Conservation (phyloP, 2,113 vertebrate species). For the Acrocephalus kingi region DNA sequence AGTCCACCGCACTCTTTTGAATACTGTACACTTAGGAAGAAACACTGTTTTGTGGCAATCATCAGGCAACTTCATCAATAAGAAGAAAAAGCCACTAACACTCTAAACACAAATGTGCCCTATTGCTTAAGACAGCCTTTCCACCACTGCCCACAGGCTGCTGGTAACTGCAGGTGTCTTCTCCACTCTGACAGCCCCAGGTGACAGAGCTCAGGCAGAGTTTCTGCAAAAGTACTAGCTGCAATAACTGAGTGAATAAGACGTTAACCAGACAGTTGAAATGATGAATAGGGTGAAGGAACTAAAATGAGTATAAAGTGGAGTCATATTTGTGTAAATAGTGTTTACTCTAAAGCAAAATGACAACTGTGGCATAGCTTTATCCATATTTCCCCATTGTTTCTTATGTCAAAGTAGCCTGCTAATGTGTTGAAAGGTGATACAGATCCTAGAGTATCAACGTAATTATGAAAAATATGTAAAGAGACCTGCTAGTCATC, state of each 20-base stretch:
- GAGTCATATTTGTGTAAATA: neutral
- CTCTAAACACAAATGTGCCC: neutral
- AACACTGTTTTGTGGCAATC: neutral
- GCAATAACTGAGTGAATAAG: neutral
- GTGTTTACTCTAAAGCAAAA: neutral
- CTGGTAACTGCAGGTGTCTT: neutral
- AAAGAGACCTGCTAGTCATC: neutral
- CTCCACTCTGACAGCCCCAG: fast-evolving
- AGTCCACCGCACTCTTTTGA: neutral
- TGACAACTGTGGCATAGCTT: neutral
- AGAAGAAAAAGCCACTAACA: neutral
- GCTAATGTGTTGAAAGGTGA: neutral
- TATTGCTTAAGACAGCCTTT: neutral
- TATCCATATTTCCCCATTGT: neutral
- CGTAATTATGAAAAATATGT: neutral
- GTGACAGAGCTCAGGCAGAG: neutral
- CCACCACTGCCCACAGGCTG: neutral
- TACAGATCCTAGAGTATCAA: neutral
- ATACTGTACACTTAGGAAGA: neutral
- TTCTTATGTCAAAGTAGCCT: neutral
- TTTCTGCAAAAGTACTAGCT: neutral
- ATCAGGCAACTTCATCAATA: neutral
- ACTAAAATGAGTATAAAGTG: fast-evolving
- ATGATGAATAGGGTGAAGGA: neutral
- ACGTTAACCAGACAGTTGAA: neutral